Evolutionary conservation across 2,888 invertebrate genomes (phyloP).

Genomic region (Coenonympha glycerion): DNA sequence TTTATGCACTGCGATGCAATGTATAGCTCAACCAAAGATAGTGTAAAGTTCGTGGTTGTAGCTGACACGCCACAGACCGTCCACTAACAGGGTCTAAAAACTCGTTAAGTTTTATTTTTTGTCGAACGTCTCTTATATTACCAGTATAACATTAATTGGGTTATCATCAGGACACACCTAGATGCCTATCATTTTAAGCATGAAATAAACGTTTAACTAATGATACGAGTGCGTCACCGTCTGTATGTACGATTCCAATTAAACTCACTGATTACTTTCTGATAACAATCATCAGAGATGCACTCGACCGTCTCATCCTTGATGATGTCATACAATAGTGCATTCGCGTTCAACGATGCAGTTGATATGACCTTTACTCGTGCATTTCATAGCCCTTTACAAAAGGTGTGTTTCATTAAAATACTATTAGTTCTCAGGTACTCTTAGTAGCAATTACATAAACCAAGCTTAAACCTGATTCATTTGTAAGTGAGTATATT

Average conservation of each 20-base stretch:
- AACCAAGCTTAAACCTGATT: background rate
- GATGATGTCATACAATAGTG: conserved; percentile 36
- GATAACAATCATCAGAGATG: conserved; percentile 13
- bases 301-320: conserved; percentile 28
- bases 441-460: too few relatives aligned
- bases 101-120: too few relatives aligned
- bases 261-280: background rate
- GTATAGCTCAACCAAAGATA: too few relatives aligned
- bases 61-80: too few relatives aligned
- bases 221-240: background rate
- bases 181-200: background rate
- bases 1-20: too few relatives aligned
- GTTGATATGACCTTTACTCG: conserved; percentile 34
- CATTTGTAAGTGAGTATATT: background rate
- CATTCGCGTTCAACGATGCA: conserved; percentile 31
- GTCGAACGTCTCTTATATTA: too few relatives aligned
- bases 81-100: too few relatives aligned
- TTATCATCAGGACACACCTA: background rate
- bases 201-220: background rate
- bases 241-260: background rate
- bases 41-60: too few relatives aligned
- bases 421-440: background rate
- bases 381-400: conserved; percentile 8
- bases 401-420: background rate
- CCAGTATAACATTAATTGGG: background rate